A percentile compares a stretch with the other conserved stretches of the same genome.
phyloP scores from a whole-genome alignment of 2,113 vertebrate species.

The Mastomys natalensis region DNA sequence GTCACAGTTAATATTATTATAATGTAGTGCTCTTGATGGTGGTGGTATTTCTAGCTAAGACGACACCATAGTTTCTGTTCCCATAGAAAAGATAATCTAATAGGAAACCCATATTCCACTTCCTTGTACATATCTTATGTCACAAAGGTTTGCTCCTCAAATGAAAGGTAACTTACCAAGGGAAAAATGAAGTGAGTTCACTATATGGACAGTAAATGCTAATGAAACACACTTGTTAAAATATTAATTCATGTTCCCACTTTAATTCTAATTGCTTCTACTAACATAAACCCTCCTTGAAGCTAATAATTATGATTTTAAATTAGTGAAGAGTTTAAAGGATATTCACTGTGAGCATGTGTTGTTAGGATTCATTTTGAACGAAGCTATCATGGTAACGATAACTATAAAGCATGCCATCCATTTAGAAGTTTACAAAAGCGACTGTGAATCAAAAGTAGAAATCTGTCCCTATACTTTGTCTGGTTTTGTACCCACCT shows the following conservation, averaged over 20 bases:
- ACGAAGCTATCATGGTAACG: background rate
- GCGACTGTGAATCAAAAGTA: background rate
- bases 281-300: background rate
- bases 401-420: background rate
- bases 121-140: background rate
- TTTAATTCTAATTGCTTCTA: slow-evolving; percentile 5
- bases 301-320: slow-evolving; percentile 12
- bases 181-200: background rate
- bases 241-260: background rate
- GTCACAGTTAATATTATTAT: background rate
- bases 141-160: background rate
- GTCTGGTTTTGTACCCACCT: background rate
- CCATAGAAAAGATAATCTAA: background rate
- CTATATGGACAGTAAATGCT: background rate
- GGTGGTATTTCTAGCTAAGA: background rate
- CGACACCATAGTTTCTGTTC: no score
- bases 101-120: background rate
- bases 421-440: slow-evolving; percentile 6
- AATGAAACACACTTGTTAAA: background rate
- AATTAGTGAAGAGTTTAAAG: background rate
- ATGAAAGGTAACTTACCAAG: background rate
- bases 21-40: no score
- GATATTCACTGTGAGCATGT: no score
- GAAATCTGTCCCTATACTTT: background rate
- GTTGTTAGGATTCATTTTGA: background rate